These are phyloP conservation scores for Formicarius rufipectus DNA, from an alignment of 2,113 vertebrate genomes.

Conservation along the genomic window DNA sequence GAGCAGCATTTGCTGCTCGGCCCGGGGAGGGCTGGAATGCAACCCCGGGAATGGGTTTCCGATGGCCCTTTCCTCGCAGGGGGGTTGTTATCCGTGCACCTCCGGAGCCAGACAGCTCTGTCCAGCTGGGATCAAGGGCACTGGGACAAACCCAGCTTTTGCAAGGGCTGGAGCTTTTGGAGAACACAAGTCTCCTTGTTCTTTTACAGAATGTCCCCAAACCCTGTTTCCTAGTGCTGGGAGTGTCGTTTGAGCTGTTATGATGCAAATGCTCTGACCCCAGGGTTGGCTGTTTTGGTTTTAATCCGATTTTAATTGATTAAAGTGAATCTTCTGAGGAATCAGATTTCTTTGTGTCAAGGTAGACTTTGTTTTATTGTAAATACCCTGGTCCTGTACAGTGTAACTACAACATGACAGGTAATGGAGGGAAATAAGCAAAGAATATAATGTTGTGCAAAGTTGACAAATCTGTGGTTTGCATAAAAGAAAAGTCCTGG, in stretches of 20 bases:
- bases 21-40: not conserved
- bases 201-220: not conserved
- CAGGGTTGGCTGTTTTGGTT: not conserved
- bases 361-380: not conserved
- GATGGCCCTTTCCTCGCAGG: not conserved
- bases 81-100: not conserved
- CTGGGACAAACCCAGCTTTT: not conserved
- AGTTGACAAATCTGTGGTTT: not conserved
- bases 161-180: not conserved
- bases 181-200: conserved; percentile 5
- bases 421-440: not conserved
- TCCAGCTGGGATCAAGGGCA: conserved; percentile 7
- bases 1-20: not conserved
- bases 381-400: not conserved
- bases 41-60: not conserved
- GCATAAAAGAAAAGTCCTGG: not conserved
- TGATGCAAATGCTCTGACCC: not conserved
- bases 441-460: not conserved
- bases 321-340: not conserved
- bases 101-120: not conserved
- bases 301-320: not conserved
- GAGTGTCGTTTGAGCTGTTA: not conserved
- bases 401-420: not conserved
- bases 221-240: not conserved
- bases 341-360: not conserved